Evolutionary conservation across 2,797 vertebrate species (phyloP), one percentile per base, ranked within the genome.

Genomic region (Sternotherus odoratus): DNA sequence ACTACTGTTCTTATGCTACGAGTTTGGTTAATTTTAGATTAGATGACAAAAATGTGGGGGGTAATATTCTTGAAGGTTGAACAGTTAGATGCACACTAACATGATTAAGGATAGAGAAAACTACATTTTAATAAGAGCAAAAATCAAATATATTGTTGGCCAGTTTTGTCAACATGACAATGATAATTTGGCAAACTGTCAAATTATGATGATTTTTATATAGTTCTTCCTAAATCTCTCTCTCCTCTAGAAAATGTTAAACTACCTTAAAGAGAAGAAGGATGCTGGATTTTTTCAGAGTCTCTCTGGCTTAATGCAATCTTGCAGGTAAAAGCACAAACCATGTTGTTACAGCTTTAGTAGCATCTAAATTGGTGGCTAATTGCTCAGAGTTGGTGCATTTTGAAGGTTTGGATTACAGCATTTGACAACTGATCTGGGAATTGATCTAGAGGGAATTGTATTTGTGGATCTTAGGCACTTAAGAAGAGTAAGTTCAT

Each of bases 251-350:
- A 99, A 99, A 99, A 99, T 99, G 99, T 97, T 99, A 96, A 99
- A 99, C 95, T 99, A 99, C 94, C 97, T 99, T 91, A 99, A 99
- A 97, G 99, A 99, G 97, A 99, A 99, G 96, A 98, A 99, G 97
- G 99, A 99, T 88, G 99, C 98, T 93, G 99, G 99, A 77, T 99
- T 99, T 97, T 99, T 99, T 97, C 99, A 99, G 97, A 99, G 99
- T 97, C 98, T 99, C 88, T 99, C 99, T 87, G 99, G 99, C 88
- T 98, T 99, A 90, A 99, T 99, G 99, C 99, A 99, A 96, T 99
- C 99, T 49, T 99, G 99, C 99, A 99, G 99, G 99, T 99, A 98
- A 98, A 95, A 83, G 13, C 63, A 87, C 50, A 91, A 82, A 90
- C 78, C 2, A 0, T 56, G 60, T 82, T 77, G 56, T 39, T 91